Evolutionary conservation across 1,140 invertebrate genomes (phyloP), one percentile per base, ranked within the genome.

Genomic region (Ostrea denselamellosa): DNA sequence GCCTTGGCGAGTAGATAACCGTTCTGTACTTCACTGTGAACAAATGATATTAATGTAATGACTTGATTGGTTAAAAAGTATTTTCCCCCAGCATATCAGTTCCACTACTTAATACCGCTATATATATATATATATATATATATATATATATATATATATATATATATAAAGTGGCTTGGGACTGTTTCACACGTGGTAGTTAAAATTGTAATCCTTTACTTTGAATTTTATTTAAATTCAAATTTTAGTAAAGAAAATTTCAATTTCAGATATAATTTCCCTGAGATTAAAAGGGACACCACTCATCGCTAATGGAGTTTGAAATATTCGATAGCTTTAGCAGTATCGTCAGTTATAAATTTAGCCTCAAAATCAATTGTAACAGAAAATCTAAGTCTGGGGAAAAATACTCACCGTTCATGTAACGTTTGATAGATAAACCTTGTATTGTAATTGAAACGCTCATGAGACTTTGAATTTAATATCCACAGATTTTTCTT

Each of bases 161-260:
- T 44, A 44, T 44, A 44, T 44, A 2, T 44, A 44, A 5, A 44
- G 34, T 44, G 2, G 5, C 34, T 44, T 44, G 34, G 34, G 34
- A 44, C 34, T 44, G 34, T 44, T 44, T 44, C 34, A 44, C 5
- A 44, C 34, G 34, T 44, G 34, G 34, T 44, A 44, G 14, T 62
- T 62, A 14, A 62, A 62, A 62, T 62, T 62, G 14, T 62, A 17
- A 62, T 62, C 56, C 56, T 62, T n/a, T 62, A 62, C 56, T 62
- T 62, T 62, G 56, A 62, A 62, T 62, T 62, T 62, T 62, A 19
- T 19, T 62, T n/a, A 62, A 62, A 62, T 62, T 62, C 56, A 62
- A 62, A 62, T 62, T 62, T 62, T n/a, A 62, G 56, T 62, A 62
- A n/a, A 62, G 56, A 62, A 7, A 17, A 19, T 19, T 17, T 19